Base-by-base conservation (phyloP, 2,888 invertebrate species). In the Phorcus lineatus region DNA sequence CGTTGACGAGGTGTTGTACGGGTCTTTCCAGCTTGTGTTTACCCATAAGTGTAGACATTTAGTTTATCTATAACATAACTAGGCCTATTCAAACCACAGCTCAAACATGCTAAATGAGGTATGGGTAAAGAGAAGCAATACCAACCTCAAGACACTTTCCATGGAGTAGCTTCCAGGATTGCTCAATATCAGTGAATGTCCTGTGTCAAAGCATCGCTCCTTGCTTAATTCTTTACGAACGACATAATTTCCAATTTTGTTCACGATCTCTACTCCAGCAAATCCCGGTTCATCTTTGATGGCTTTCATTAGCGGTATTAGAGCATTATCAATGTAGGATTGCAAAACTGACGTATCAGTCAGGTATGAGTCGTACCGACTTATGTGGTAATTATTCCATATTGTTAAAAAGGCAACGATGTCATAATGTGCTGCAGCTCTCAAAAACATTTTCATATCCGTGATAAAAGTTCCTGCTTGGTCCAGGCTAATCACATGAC, bases 221-320 rank as follows among this genome's bases (percentile, higher is more conserved):
- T 53, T n/a, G 77, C 82, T 78, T 0, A 55, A 19, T 55, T 66
- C 62, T 11, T 79, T 81, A 2, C 81, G 54, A 40, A 54, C 81
- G 4, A 87, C 75, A 52, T 81, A 76, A 22, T 87, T 86, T 79
- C 86, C 87, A 13, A 83, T 82, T 62, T 87, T 86, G 74, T 88
- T 88, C 22, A 86, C 84, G 55, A 88, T 87, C 70, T 88, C 88
- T 86, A 86, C 86, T 1, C 85, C 88, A 13, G 84, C 88, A 9
- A 88, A 79, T 16, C 82, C 84, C 2, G 82, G 83, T 53, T 87
- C 83, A 36, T 82, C 79, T 52, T 86, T 86, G 13, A 88, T 76
- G 0, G 84, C 88, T 11, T 52, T 79, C 2, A 86, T 86, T 80
- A 85, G 82, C 4, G 88, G 88, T 17, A 85, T 75, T 16, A 88